Percentiles rank a stretch among this genome's conserved stretches.
Conservation (phyloP, 2,113 vertebrate species). For the Fulica atra region DNA sequence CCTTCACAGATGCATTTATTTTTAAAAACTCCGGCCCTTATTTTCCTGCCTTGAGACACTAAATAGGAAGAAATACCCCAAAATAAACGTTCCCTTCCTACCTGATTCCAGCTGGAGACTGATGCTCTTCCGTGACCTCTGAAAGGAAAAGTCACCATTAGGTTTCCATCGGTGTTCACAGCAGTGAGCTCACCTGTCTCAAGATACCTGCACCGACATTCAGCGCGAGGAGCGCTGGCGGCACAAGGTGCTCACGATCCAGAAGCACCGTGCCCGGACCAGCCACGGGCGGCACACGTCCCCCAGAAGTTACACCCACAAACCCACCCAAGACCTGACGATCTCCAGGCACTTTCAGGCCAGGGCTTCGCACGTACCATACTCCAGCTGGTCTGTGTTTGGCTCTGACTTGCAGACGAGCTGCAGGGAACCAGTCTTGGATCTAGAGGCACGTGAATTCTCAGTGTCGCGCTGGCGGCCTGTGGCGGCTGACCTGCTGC, state of each 20-base stretch:
- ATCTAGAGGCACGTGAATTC: constrained; percentile 72
- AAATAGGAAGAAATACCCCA: background rate
- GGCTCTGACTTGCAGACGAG: constrained; percentile 91
- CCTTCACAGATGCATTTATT: background rate
- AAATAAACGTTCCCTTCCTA: constrained; percentile 44
- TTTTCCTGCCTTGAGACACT: background rate
- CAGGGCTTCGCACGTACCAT: constrained; percentile 67
- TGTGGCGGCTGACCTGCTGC: constrained; percentile 56
- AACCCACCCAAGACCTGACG: background rate
- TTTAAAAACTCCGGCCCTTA: background rate
- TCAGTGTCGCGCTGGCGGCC: constrained; percentile 72
- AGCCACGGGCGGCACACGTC: background rate
- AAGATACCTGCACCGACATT: background rate
- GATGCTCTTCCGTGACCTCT: constrained; percentile 77
- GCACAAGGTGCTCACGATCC: background rate
- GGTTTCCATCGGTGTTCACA: background rate
- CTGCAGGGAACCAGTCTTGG: constrained; percentile 74
- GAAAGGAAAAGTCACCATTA: constrained; percentile 62
- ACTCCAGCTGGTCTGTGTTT: constrained; percentile 79
- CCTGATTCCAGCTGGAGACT: constrained; percentile 75
- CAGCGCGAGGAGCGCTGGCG: background rate
- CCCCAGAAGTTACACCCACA: background rate
- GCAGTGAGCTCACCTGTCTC: constrained; percentile 6
- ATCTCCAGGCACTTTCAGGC: background rate
- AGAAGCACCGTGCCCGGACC: background rate